Evolutionary conservation across 2,888 invertebrate species (phyloP).

Genomic region (Julus scandinavius): DNA sequence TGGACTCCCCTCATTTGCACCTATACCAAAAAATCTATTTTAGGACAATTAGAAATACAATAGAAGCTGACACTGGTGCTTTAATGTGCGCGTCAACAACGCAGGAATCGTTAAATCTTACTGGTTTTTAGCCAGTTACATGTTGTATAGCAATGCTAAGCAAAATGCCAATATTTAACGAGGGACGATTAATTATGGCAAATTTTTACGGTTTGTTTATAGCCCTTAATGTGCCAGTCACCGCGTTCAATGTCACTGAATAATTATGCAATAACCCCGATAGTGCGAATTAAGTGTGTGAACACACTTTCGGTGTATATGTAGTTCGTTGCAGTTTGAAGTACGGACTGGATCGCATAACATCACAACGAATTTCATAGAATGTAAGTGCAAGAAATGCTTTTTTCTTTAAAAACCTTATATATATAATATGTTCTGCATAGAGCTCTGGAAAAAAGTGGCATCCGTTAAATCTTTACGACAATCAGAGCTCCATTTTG

Average conservation of each 20-base stretch:
- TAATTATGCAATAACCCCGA: neutral
- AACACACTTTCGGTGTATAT: neutral
- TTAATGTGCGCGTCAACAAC: neutral
- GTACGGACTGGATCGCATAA: neutral
- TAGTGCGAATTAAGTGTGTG: neutral
- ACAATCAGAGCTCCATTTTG: too few relatives aligned
- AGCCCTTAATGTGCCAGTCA: neutral
- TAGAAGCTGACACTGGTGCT: slow-evolving; percentile 1
- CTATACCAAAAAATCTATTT: neutral
- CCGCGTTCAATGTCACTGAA: neutral
- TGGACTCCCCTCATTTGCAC: neutral
- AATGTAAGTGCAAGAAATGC: neutral
- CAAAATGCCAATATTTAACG: neutral
- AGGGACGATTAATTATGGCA: neutral
- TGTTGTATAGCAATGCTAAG: slow-evolving; percentile 19
- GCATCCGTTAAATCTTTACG: too few relatives aligned
- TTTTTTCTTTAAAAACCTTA: too few relatives aligned
- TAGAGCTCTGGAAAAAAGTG: too few relatives aligned
- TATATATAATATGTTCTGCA: too few relatives aligned
- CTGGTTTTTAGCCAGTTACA: neutral
- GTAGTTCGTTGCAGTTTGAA: neutral
- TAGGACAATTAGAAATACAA: neutral
- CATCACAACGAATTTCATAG: neutral
- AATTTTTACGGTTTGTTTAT: neutral
- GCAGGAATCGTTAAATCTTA: neutral